Conservation (phyloP, 1,140 invertebrate genomes). For the Hylaeus volcanicus region DNA sequence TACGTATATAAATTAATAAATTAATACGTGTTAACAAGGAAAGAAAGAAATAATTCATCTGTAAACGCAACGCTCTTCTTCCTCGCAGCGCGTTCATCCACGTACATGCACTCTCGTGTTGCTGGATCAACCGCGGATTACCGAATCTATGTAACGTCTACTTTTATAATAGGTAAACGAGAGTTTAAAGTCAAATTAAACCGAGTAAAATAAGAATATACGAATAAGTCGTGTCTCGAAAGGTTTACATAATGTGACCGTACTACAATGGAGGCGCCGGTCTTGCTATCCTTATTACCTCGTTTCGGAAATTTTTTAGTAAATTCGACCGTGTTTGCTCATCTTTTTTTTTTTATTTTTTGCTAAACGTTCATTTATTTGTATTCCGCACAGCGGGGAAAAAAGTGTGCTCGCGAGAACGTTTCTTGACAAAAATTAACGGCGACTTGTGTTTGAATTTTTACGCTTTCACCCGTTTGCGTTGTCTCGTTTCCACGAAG, state of each 20-base stretch:
- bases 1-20: constrained; percentile 21
- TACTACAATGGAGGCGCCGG: constrained; percentile 22
- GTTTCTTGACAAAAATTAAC: neutral
- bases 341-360: neutral
- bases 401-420: neutral
- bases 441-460: neutral
- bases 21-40: constrained; percentile 1
- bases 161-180: constrained; percentile 53
- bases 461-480: neutral
- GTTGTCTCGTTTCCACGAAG: neutral
- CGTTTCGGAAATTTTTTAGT: neutral
- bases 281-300: constrained; percentile 26
- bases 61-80: neutral
- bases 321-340: neutral
- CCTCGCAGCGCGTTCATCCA: constrained; percentile 14
- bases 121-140: constrained; percentile 44
- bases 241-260: constrained; percentile 19
- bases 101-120: constrained; percentile 29
- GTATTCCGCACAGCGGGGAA: neutral
- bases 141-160: constrained; percentile 42
- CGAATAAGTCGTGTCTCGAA: constrained; percentile 24
- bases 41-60: constrained; percentile 5
- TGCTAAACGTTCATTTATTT: neutral
- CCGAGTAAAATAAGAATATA: constrained; percentile 49
- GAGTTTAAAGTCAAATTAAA: constrained; percentile 58